These are phyloP conservation scores for Trissolcus japonicus DNA, from an alignment of 2,888 invertebrate species.

Conservation along the genomic window DNA sequence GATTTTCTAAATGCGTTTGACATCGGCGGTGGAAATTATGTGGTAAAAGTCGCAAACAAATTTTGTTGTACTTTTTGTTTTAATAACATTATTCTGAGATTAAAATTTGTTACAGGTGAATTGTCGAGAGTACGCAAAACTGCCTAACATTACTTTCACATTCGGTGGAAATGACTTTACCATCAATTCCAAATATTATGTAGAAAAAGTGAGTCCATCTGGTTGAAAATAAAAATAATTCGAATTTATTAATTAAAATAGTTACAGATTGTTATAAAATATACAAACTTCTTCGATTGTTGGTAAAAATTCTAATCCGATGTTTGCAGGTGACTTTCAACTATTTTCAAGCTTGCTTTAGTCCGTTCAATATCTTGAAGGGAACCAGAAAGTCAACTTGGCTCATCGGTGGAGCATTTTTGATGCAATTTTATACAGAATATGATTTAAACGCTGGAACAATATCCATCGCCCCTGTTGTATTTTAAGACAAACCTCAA, in stretches of 20 bases:
- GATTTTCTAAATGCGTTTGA: constrained; percentile 71
- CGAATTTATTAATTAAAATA: constrained; percentile 3
- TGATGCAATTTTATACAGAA: constrained; percentile 77
- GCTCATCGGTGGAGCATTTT: constrained; percentile 77
- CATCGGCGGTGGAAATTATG: constrained; percentile 58
- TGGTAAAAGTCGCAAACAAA: constrained; percentile 55
- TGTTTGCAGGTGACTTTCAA: constrained; percentile 73
- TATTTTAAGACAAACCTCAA: constrained; percentile 51
- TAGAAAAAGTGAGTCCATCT: constrained; percentile 71
- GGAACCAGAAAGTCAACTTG: constrained; percentile 67
- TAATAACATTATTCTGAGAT: constrained; percentile 6
- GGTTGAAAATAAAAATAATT: constrained; percentile 3
- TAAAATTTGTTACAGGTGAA: constrained; percentile 76
- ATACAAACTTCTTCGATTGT: too few relatives aligned
- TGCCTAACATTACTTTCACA: constrained; percentile 80
- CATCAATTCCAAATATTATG: constrained; percentile 81
- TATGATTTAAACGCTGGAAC: constrained; percentile 73
- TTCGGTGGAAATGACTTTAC: constrained; percentile 80
- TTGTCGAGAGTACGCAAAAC: constrained; percentile 79
- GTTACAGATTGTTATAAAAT: too few relatives aligned
- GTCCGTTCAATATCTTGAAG: constrained; percentile 70
- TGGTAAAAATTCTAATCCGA: constrained; percentile 2
- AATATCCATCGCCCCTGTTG: constrained; percentile 75
- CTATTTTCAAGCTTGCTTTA: constrained; percentile 74
- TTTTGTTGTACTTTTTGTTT: neutral